Conservation (phyloP, 2,797 vertebrate genomes). For the Hemibagrus guttatus region DNA sequence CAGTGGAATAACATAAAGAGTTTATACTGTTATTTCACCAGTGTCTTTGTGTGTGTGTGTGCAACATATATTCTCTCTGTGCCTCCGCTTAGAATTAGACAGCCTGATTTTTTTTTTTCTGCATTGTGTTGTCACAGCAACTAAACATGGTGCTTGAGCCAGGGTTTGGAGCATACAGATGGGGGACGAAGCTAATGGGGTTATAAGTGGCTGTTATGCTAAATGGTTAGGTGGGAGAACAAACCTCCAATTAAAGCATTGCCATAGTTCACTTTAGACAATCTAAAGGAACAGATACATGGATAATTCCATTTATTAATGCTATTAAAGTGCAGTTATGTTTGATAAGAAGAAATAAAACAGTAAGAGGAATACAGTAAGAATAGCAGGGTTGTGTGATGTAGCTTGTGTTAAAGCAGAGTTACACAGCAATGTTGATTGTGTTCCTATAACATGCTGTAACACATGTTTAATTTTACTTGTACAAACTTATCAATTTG, state of each 20-base stretch:
- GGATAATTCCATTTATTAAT: not conserved
- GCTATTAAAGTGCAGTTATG: not conserved
- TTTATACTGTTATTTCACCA: not conserved
- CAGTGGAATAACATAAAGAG: not conserved
- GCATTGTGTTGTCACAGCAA: constrained; percentile 32
- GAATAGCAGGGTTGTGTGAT: too few species aligned
- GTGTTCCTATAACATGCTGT: not conserved
- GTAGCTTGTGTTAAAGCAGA: not conserved
- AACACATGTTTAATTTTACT: not conserved
- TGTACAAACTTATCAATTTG: not conserved
- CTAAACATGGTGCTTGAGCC: constrained; percentile 21
- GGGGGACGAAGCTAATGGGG: constrained; percentile 26
- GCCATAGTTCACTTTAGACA: not conserved
- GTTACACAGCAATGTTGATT: not conserved
- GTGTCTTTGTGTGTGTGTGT: constrained; percentile 5
- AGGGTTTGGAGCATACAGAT: constrained; percentile 22
- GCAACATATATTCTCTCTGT: not conserved
- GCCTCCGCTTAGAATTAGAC: constrained; percentile 2
- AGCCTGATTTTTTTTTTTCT: not conserved
- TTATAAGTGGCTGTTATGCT: constrained; percentile 26
- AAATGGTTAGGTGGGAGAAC: constrained; percentile 27
- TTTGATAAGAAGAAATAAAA: not conserved
- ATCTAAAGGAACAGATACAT: not conserved
- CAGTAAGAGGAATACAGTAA: too few species aligned
- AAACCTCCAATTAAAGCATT: constrained; percentile 27